phyloP scores from a whole-genome alignment of 2,888 invertebrate genomes.

The Cerastoderma edule region DNA sequence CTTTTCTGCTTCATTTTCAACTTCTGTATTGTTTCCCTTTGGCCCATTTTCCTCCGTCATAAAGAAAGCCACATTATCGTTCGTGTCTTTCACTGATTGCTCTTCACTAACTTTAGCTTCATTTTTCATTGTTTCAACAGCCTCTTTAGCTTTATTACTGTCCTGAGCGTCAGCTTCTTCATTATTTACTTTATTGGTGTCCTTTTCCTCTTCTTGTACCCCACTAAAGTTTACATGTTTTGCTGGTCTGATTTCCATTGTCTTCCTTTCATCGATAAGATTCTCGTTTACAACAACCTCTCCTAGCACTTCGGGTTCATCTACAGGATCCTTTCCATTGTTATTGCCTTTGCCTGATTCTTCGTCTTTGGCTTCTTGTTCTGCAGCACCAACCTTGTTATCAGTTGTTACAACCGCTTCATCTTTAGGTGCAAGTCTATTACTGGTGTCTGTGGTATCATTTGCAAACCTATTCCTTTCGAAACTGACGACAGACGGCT shows the following conservation, averaged over 20 bases:
- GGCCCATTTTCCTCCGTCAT: constrained; percentile 41
- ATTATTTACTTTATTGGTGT: constrained; percentile 10
- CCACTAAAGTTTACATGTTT: constrained; percentile 45
- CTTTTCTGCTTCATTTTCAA: constrained; percentile 6
- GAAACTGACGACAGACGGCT: constrained; percentile 29
- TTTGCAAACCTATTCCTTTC: constrained; percentile 16
- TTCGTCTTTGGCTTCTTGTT: constrained; percentile 14
- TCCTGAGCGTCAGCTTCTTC: constrained; percentile 13
- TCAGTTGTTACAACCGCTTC: constrained; percentile 10
- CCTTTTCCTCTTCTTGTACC: constrained; percentile 16
- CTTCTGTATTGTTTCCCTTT: constrained; percentile 6
- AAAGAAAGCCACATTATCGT: constrained; percentile 50
- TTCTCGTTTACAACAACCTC: constrained; percentile 33
- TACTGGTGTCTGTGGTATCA: background rate
- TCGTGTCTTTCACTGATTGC: background rate
- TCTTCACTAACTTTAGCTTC: constrained; percentile 2
- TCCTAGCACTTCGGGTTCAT: constrained; percentile 23
- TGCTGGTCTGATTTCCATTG: constrained; percentile 42
- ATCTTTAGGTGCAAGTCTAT: background rate
- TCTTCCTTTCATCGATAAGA: constrained; percentile 32
- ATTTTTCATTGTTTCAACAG: background rate
- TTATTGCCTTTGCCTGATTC: background rate
- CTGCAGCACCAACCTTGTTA: background rate
- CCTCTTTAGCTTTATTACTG: background rate
- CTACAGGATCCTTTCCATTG: background rate